Evolutionary conservation across 53 echinoderm and acorn worm genomes (phyloP), one percentile per base, ranked within the genome.

Genomic region (Echinometra lucunter): DNA sequence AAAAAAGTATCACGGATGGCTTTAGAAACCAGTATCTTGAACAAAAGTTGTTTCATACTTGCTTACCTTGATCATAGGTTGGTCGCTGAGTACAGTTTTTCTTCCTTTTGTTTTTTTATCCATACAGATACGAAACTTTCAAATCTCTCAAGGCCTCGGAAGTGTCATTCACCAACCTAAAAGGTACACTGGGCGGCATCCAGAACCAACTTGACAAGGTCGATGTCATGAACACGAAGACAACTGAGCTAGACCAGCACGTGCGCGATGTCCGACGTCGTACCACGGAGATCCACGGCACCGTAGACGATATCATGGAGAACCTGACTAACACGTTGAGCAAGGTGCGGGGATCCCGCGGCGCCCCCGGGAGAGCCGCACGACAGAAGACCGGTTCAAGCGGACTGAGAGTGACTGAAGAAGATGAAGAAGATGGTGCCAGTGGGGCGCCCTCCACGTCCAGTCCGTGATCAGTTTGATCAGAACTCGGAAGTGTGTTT

Each of bases 71-170:
- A 6, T 49, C 4, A 6, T 53, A 53, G 53, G 8, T 53, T 53
- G 53, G 53, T 53, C 13, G 53, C 0, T 53, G 53, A 53, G 8
- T 53, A 53, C 53, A 53, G 53, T 53, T 53, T 53, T 53, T 11
- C 53, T 53, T 53, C 13, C 0, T 53, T 53, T 47, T 47, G 4
- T 9, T 9, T 30, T 7, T 66, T 78, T 82, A 28, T 32, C 28
- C 23, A 1, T 8, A 19, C 82, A 97, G 97, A 74, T 97, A 97
- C 72, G 97, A 97, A 45, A 97, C 97, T 6, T 97, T 97, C 94
- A 97, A 97, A 67, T 96, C 96, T 32, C 93, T 97, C 37, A 96
- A 96, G 42, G 96, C 95, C 6, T 95, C 96, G 19, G 97, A 97
- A 37, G 93, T 95, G 81, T 95, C 97, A 0, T 97, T 97, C 66